phyloP scores from a whole-genome alignment of 1,140 invertebrate species.

The Aleiodes sp. region DNA sequence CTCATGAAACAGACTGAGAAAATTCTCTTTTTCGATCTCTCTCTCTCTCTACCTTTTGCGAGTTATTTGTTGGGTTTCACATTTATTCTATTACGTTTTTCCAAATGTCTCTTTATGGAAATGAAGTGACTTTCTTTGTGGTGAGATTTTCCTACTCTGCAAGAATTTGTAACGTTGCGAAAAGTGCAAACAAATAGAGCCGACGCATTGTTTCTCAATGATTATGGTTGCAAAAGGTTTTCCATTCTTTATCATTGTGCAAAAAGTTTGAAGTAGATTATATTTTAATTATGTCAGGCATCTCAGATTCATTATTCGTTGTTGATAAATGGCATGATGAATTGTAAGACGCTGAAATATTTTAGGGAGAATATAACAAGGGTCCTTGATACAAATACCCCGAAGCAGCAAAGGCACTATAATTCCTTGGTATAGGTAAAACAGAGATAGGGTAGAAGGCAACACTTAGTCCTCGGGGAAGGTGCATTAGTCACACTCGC shows the following conservation, averaged over 20 bases:
- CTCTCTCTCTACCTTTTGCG: conserved; percentile 11
- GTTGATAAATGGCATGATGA: conserved; percentile 11
- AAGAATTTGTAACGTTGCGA: no score
- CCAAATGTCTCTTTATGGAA: background rate
- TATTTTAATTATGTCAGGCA: background rate
- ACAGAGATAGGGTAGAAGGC: conserved; percentile 6
- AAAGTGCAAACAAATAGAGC: no score
- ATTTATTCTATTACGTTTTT: conserved; percentile 9
- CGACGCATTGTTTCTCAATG: no score
- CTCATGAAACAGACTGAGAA: background rate
- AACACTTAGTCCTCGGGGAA: conserved; percentile 12
- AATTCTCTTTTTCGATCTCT: conserved; percentile 5
- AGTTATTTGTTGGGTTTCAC: conserved; percentile 13
- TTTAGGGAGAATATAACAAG: background rate
- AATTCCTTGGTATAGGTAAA: background rate
- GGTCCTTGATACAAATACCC: conserved; percentile 3
- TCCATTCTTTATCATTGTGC: no score
- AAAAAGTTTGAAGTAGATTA: no score
- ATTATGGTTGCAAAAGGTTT: no score
- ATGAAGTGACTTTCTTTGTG: no score
- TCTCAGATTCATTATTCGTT: background rate
- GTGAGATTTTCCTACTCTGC: no score
- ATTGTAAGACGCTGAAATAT: conserved; percentile 8
- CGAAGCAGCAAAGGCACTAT: background rate
- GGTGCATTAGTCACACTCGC: conserved; percentile 50